Evolutionary conservation across 2,888 invertebrate species (phyloP), one percentile per base, ranked within the genome.

Genomic region (Laothoe populi): DNA sequence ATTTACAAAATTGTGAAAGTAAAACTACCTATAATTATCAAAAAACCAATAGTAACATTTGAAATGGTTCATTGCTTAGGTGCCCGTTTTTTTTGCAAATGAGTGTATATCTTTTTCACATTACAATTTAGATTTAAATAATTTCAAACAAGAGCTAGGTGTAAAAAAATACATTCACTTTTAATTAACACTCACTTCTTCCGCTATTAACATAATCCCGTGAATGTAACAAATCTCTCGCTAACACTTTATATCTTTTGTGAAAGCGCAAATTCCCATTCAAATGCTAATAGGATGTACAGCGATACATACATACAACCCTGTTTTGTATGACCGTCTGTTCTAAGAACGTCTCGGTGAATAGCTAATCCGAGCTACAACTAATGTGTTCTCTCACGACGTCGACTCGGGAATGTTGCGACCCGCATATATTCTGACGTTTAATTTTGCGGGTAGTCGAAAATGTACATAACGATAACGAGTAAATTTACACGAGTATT

Each of bases 401-500:
- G 44, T 44, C 40, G 21, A 24, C 44, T 44, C 26, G 19, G 19
- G 4, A 31, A 19, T 44, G 26, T 44, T 16, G 44, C 44, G 44
- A 57, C 53, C 60, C 19, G 64, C 64, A 64, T 65, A 61, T 64
- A 69, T 69, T 62, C 60, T 44, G 59, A 49, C 48, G 60, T 63
- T 64, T 66, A 60, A 64, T 70, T 66, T 67, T 60, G 57, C 59
- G 40, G 65, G 65, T 63, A 60, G 46, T 58, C 64, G 60, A 61
- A 68, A 62, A 62, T 68, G 63, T 40, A 60, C 62, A 61, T 13
- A 38, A 59, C 53, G 26, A 67, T 63, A 58, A 60, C 57, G 63
- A 61, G 23, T 24, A 63, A 64, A 69, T 71, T 66, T 61, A 59
- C 68, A 70, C 70, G 60, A 64, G 63, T 38, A 67, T 68, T 65